A percentile compares a stretch with the other conserved stretches of the same genome.
phyloP scores from a whole-genome alignment of 2,888 invertebrate genomes.

The Opisthograptis luteolata region DNA sequence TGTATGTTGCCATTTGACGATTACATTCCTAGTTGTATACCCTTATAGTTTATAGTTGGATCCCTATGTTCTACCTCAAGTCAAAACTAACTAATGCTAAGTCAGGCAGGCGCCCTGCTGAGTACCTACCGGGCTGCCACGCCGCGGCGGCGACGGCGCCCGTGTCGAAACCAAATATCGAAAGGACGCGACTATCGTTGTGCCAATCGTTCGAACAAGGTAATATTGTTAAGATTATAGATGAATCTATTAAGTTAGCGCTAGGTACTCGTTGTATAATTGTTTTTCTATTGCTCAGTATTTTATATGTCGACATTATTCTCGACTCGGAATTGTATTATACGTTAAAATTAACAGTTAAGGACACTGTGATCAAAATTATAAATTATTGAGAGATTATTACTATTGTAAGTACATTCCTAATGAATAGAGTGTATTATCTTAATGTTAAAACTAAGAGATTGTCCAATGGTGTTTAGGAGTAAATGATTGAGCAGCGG shows the following conservation, averaged over 20 bases:
- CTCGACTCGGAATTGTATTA: constrained; percentile 79
- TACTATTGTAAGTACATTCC: constrained; percentile 82
- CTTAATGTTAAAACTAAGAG: constrained; percentile 69
- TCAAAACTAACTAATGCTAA: constrained; percentile 75
- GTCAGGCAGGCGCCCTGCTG: constrained; percentile 68
- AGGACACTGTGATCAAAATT: constrained; percentile 84
- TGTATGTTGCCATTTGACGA: constrained; percentile 77
- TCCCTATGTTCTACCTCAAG: constrained; percentile 82
- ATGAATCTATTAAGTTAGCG: constrained; percentile 74
- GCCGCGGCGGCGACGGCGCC: constrained; percentile 39
- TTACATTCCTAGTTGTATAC: constrained; percentile 81
- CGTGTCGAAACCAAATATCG: constrained; percentile 76
- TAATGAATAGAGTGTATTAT: constrained; percentile 78
- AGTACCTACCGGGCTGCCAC: constrained; percentile 25
- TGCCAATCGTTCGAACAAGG: constrained; percentile 80
- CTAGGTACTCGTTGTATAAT: constrained; percentile 73
- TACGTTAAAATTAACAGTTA: constrained; percentile 82
- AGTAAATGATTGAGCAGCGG: constrained; percentile 2
- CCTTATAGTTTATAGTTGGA: constrained; percentile 74
- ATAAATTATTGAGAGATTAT: constrained; percentile 84
- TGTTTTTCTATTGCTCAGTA: constrained; percentile 83
- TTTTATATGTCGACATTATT: constrained; percentile 74
- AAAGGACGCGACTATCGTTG: constrained; percentile 72
- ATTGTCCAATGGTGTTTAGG: constrained; percentile 62
- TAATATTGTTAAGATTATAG: constrained; percentile 78